A percentile compares a stretch with the other conserved stretches of the same genome.
These are phyloP conservation scores for Falco rusticolus DNA, from an alignment of 2,797 vertebrate genomes.

Conservation along the genomic window DNA sequence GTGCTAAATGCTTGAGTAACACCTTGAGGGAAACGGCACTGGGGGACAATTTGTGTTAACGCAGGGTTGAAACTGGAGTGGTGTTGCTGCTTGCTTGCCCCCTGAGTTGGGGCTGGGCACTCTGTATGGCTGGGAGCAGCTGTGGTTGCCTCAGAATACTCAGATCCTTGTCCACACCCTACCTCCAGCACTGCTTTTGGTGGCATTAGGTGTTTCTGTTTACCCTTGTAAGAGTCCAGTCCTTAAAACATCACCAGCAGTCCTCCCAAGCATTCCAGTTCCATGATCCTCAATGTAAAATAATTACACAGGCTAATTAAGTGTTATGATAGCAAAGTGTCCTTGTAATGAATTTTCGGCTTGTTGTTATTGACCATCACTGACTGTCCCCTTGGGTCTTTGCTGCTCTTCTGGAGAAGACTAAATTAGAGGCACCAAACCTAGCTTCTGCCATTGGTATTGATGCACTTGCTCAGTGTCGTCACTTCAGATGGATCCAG, in stretches of 20 bases:
- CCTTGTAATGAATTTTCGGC: background rate
- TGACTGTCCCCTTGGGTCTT: background rate
- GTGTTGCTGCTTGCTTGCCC: background rate
- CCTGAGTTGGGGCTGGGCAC: background rate
- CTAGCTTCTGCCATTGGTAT: background rate
- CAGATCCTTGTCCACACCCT: background rate
- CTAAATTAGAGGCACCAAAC: background rate
- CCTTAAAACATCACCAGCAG: background rate
- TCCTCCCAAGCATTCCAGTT: background rate
- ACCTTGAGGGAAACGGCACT: background rate
- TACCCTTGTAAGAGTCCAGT: background rate
- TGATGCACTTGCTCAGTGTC: background rate
- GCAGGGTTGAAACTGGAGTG: background rate
- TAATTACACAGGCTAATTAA: slow-evolving; percentile 14
- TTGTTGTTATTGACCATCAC: background rate
- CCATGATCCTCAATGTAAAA: background rate
- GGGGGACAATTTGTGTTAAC: background rate
- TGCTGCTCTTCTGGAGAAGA: background rate
- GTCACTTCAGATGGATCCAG: background rate
- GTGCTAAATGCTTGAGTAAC: background rate
- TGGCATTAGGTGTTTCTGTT: background rate
- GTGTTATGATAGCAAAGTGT: background rate
- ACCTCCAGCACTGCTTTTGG: background rate
- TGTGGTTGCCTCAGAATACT: background rate
- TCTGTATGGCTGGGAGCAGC: background rate